phyloP scores from a whole-genome alignment of 2,797 vertebrate species.

The Poeciliopsis turneri region DNA sequence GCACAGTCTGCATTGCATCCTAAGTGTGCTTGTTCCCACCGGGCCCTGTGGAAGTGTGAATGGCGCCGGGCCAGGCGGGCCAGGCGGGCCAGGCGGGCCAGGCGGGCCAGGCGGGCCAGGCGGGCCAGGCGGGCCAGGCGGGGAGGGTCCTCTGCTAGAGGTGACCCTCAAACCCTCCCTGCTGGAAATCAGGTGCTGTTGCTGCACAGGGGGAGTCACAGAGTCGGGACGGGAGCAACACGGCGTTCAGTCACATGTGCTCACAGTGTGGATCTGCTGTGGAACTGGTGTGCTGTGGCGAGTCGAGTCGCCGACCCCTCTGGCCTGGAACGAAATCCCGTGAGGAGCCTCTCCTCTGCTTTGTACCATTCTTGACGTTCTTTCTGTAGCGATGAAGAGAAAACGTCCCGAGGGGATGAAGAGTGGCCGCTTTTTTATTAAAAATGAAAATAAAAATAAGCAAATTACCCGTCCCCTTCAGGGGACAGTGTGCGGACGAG shows the following conservation, averaged over 20 bases:
- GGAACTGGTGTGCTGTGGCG: neutral
- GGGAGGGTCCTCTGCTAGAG: slow-evolving; percentile 56
- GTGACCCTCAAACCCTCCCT: slow-evolving; percentile 59
- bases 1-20: slow-evolving; percentile 50
- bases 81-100: slow-evolving; percentile 28
- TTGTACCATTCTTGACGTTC: slow-evolving; percentile 22
- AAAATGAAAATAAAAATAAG: slow-evolving; percentile 26
- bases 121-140: slow-evolving; percentile 29
- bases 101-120: slow-evolving; percentile 28
- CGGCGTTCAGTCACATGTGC: slow-evolving; percentile 26
- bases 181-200: slow-evolving; percentile 56
- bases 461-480: slow-evolving; percentile 18
- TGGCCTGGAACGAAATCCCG: slow-evolving; percentile 45
- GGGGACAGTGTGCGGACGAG: slow-evolving; percentile 33
- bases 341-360: slow-evolving; percentile 31
- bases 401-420: slow-evolving; percentile 14
- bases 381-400: slow-evolving; percentile 35
- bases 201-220: slow-evolving; percentile 52
- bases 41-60: slow-evolving; percentile 53
- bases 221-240: slow-evolving; percentile 5
- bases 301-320: slow-evolving; percentile 13
- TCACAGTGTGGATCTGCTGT: slow-evolving; percentile 18
- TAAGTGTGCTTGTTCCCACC: slow-evolving; percentile 60
- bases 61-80: slow-evolving; percentile 47
- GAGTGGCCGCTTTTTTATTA: slow-evolving; percentile 24